These are phyloP conservation scores for Neosalanx taihuensis DNA, from an alignment of 2,797 vertebrate species.

Conservation along the genomic window DNA sequence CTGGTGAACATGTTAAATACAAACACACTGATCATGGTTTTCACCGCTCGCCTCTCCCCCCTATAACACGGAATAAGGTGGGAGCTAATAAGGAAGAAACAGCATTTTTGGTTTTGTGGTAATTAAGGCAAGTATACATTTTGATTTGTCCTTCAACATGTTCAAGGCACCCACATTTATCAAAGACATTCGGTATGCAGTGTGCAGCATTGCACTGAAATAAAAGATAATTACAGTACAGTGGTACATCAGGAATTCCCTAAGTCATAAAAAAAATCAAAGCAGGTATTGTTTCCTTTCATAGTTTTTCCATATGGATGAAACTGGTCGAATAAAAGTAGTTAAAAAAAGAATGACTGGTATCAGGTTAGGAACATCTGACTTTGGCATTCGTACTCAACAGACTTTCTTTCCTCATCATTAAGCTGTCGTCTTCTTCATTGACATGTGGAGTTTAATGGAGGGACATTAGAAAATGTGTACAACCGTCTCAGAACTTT, in stretches of 20 bases:
- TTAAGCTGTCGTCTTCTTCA: constrained; percentile 14
- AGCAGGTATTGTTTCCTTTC: constrained; percentile 19
- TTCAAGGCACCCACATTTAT: constrained; percentile 56
- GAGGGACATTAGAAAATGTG: constrained; percentile 10
- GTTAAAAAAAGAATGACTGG: constrained; percentile 19
- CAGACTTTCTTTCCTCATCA: constrained; percentile 14
- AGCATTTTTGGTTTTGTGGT: constrained; percentile 49
- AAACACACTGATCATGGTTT: not conserved
- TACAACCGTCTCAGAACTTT: constrained; percentile 25
- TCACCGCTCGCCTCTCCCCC: not conserved
- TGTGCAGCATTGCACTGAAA: constrained; percentile 26
- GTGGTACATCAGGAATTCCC: constrained; percentile 14
- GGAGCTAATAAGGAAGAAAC: constrained; percentile 24
- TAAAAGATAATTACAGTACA: constrained; percentile 45
- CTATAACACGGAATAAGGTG: constrained; percentile 12
- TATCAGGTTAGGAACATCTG: constrained; percentile 10
- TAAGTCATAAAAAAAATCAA: constrained; percentile 10
- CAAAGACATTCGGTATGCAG: constrained; percentile 36
- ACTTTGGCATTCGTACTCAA: constrained; percentile 53
- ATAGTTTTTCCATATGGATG: constrained; percentile 13
- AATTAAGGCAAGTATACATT: constrained; percentile 68
- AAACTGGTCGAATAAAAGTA: constrained; percentile 23
- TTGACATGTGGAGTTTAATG: constrained; percentile 11
- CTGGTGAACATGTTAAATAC: constrained; percentile 6
- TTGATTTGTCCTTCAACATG: constrained; percentile 55